These are phyloP conservation scores for Camelus bactrianus DNA, from an alignment of 2,113 vertebrate species.

Conservation along the genomic window DNA sequence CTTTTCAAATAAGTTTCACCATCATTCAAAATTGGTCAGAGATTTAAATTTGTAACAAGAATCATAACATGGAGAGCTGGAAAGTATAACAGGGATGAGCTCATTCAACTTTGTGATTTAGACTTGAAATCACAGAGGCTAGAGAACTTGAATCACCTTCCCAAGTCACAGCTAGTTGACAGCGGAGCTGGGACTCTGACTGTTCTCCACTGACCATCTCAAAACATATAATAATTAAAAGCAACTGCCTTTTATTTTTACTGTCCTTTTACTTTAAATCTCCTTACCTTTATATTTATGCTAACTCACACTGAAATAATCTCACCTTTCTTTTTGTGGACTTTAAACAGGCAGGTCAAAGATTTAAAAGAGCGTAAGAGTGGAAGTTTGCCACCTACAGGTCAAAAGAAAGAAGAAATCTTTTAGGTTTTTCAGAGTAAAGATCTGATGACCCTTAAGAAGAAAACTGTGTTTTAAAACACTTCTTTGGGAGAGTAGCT, in stretches of 20 bases:
- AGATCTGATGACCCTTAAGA: not conserved
- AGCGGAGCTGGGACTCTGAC: not conserved
- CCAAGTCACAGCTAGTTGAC: not conserved
- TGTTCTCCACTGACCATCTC: not conserved
- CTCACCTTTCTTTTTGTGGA: not conserved
- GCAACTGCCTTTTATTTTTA: not conserved
- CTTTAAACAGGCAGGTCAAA: not conserved
- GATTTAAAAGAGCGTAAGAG: not conserved
- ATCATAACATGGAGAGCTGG: not conserved
- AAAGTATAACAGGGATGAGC: not conserved
- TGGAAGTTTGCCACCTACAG: constrained; percentile 78
- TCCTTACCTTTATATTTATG: not conserved
- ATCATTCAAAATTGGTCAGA: not conserved
- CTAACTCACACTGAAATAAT: not conserved
- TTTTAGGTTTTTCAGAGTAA: not conserved
- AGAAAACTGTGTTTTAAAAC: not conserved
- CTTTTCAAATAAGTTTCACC: constrained; percentile 5
- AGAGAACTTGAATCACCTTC: not conserved
- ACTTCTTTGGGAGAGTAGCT: not conserved
- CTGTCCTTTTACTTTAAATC: not conserved
- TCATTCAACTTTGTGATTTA: not conserved
- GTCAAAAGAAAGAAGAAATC: constrained; percentile 58
- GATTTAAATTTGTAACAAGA: not conserved
- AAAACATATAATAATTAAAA: not conserved
- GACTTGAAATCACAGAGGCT: not conserved